These are phyloP conservation scores for Monopterus albus DNA, from an alignment of 2,113 vertebrate genomes.

Conservation along the genomic window DNA sequence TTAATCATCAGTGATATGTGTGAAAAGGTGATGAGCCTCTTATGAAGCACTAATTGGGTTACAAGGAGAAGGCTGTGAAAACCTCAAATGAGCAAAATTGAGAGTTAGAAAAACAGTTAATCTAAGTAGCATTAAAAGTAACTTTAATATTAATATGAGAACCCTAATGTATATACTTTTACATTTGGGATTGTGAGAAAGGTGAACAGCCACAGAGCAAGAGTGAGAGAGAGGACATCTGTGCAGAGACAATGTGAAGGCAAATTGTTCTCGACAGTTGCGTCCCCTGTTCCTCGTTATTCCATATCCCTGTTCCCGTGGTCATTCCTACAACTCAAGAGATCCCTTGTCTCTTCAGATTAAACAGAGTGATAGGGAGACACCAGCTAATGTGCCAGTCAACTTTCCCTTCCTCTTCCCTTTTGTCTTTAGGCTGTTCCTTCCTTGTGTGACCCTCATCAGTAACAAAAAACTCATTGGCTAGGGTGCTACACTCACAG, in stretches of 20 bases:
- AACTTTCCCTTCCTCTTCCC: constrained; percentile 72
- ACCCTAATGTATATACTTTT: neutral
- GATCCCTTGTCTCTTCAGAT: constrained; percentile 83
- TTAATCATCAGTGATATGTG: constrained; percentile 81
- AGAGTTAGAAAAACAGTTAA: constrained; percentile 20
- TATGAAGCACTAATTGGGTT: constrained; percentile 79
- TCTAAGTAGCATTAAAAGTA: constrained; percentile 23
- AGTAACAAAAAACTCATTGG: constrained; percentile 73
- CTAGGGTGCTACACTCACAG: constrained; percentile 69
- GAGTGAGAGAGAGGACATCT: constrained; percentile 44
- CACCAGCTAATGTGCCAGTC: constrained; percentile 81
- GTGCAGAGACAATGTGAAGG: constrained; percentile 28
- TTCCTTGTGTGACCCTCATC: constrained; percentile 72
- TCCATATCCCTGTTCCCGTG: constrained; percentile 53
- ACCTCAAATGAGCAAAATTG: constrained; percentile 56
- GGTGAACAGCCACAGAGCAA: neutral
- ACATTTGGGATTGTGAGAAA: neutral
- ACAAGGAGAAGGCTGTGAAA: constrained; percentile 56
- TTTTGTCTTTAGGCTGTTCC: constrained; percentile 66
- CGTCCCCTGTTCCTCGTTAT: constrained; percentile 20
- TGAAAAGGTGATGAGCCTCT: constrained; percentile 80
- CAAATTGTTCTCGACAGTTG: constrained; percentile 64
- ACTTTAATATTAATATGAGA: neutral
- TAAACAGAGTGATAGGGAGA: constrained; percentile 78
- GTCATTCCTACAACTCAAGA: constrained; percentile 80